Conservation (phyloP, 2,797 vertebrate genomes). For the Sarcophilus harrisii region DNA sequence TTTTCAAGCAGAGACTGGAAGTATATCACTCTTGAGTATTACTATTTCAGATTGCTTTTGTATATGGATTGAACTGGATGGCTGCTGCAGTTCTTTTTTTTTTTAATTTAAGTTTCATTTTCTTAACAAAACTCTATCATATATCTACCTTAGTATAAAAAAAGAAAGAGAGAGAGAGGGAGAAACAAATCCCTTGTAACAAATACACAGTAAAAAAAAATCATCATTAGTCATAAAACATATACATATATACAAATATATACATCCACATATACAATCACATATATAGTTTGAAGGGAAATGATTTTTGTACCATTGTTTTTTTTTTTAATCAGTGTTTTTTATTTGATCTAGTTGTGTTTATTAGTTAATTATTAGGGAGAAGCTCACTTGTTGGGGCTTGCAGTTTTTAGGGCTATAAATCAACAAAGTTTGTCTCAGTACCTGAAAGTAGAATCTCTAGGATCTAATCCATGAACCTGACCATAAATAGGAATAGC, state of each 20-base stretch:
- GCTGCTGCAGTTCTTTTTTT: not conserved
- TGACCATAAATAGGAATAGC: not conserved
- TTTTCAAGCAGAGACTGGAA: not conserved
- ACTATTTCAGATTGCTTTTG: not conserved
- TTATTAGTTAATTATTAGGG: not conserved
- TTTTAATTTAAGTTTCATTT: not conserved
- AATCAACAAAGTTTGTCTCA: not conserved
- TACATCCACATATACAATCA: no score
- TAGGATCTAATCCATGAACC: not conserved
- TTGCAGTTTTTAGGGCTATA: not conserved
- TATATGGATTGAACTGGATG: not conserved
- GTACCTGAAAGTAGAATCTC: not conserved
- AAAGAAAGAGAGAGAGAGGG: not conserved
- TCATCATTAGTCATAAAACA: not conserved
- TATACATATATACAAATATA: no score
- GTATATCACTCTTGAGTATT: not conserved
- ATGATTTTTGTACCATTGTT: no score
- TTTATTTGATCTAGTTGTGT: not conserved
- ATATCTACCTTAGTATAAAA: not conserved
- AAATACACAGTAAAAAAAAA: not conserved
- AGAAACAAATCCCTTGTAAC: not conserved
- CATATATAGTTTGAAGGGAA: no score
- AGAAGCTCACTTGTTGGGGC: not conserved
- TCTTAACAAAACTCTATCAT: not conserved
- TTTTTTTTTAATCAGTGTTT: no score